Evolutionary conservation across 2,113 vertebrate genomes (phyloP).

Genomic region (Corythaeola cristata): DNA sequence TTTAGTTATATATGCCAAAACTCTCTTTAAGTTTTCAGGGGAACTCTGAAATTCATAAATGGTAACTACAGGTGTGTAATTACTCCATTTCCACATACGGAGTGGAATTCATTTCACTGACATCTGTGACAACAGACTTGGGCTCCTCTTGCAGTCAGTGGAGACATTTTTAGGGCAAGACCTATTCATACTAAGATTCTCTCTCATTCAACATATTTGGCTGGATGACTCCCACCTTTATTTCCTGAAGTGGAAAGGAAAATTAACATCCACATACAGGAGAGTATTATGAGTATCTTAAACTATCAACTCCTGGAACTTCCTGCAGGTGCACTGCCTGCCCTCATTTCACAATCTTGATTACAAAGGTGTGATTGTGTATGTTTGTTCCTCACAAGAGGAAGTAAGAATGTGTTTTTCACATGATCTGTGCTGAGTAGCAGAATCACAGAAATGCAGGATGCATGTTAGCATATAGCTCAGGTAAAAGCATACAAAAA

Average conservation of each 20-base stretch:
- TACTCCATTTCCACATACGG: fast-evolving
- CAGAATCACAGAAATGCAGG: not conserved
- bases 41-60: not conserved
- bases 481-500: not conserved
- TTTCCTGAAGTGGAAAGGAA: not conserved
- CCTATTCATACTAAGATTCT: not conserved
- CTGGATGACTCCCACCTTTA: not conserved
- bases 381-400: not conserved
- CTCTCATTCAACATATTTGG: not conserved
- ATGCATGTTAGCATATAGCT: not conserved
- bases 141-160: not conserved
- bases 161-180: not conserved
- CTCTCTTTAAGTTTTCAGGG: not conserved
- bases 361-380: not conserved
- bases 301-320: not conserved
- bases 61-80: not conserved
- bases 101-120: not conserved
- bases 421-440: not conserved
- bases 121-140: not conserved
- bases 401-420: not conserved
- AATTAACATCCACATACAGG: not conserved
- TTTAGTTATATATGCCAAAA: not conserved
- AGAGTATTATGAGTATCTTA: not conserved
- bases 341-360: not conserved
- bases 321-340: not conserved